These are phyloP conservation scores for Neotoma lepida DNA, from an alignment of 2,113 vertebrate species.

Conservation along the genomic window DNA sequence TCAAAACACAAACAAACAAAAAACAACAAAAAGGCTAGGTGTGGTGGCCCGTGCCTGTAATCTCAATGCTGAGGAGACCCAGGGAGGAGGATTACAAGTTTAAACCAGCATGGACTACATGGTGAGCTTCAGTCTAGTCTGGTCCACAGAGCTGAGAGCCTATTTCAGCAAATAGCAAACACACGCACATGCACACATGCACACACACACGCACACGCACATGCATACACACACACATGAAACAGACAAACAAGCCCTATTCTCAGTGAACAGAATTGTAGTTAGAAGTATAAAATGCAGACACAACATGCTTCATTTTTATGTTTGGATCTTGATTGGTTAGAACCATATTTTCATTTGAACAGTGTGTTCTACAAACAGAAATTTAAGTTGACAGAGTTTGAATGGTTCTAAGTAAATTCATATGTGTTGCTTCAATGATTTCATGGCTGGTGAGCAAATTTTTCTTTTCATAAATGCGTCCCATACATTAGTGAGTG, in stretches of 20 bases:
- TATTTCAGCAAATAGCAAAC: not conserved
- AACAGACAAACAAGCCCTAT: not conserved
- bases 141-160: not conserved
- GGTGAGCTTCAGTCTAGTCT: not conserved
- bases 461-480: constrained; percentile 54
- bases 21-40: not conserved
- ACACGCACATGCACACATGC: not conserved
- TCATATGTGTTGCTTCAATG: not conserved
- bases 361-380: not conserved
- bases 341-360: constrained; percentile 50
- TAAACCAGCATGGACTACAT: not conserved
- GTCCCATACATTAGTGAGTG: not conserved
- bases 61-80: not conserved
- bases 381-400: constrained; percentile 3
- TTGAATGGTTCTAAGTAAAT: not conserved
- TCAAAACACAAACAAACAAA: no score
- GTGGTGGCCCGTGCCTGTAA: not conserved
- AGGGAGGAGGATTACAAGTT: not conserved
- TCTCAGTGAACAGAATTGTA: not conserved
- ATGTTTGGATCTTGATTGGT: constrained; percentile 21
- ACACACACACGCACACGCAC: not conserved
- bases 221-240: not conserved
- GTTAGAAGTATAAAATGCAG: constrained; percentile 19
- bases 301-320: constrained; percentile 9
- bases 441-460: constrained; percentile 30